Percentiles rank a stretch among this genome's conserved stretches.
These are phyloP conservation scores for Phenganax subtilis DNA, from an alignment of 92 coral and sea anemone species.

Conservation along the genomic window DNA sequence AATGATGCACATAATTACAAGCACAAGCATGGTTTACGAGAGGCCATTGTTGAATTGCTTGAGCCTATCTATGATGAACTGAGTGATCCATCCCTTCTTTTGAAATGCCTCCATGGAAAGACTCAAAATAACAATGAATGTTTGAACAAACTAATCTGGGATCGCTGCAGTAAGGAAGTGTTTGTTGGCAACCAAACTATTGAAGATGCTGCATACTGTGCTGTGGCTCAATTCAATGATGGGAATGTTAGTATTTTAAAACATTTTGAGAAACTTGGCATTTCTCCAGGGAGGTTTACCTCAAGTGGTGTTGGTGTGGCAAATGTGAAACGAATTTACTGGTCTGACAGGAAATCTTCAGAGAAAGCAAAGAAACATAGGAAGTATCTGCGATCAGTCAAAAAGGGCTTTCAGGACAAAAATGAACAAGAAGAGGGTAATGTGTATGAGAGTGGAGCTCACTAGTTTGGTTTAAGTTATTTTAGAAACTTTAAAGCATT, in stretches of 20 bases:
- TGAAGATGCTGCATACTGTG: constrained; percentile 25
- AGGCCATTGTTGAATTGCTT: constrained; percentile 3
- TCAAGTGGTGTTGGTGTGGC: constrained; percentile 21
- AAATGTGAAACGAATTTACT: constrained; percentile 6
- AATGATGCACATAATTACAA: background rate
- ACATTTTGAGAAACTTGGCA: background rate
- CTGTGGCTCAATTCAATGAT: constrained; percentile 21
- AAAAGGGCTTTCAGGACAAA: background rate
- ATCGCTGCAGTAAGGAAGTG: constrained; percentile 11
- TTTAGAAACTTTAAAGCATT: background rate
- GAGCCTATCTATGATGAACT: constrained; percentile 1
- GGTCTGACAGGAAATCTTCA: constrained; percentile 1
- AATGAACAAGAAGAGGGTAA: constrained; percentile 3
- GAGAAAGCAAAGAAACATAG: background rate
- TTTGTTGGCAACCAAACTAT: constrained; percentile 10
- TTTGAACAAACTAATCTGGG: constrained; percentile 7
- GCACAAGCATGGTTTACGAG: background rate
- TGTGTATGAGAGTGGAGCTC: constrained; percentile 4
- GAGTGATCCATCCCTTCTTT: constrained; percentile 1
- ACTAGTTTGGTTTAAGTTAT: background rate
- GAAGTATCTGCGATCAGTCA: constrained; percentile 8
- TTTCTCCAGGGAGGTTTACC: constrained; percentile 7
- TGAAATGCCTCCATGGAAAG: constrained; percentile 5
- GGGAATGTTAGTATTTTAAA: constrained; percentile 21
- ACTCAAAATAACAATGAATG: constrained; percentile 1